phyloP scores from a whole-genome alignment of 1,140 invertebrate genomes.

The Halotydeus destructor region DNA sequence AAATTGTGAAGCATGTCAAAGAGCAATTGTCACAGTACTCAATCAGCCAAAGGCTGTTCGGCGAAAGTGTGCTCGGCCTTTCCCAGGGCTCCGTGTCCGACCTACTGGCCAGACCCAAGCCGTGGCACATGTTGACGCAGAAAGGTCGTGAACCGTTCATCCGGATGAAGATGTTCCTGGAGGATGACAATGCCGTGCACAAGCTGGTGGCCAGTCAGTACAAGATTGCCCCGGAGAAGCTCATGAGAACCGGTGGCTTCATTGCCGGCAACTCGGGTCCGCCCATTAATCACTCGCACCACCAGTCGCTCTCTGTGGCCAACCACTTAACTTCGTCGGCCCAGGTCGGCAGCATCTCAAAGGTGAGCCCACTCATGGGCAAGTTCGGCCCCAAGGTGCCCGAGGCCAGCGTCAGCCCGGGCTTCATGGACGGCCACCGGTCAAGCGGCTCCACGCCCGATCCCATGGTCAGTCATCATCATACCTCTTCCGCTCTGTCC shows the following conservation, averaged over 20 bases:
- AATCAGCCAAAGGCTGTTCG: constrained; percentile 92
- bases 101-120: constrained; percentile 75
- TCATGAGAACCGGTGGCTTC: constrained; percentile 81
- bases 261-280: constrained; percentile 28
- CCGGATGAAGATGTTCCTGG: constrained; percentile 92
- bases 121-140: constrained; percentile 92
- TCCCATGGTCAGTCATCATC: no score
- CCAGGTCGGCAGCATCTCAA: neutral
- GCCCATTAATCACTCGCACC: constrained; percentile 4
- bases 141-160: constrained; percentile 93
- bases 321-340: neutral
- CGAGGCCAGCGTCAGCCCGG: constrained; percentile 7
- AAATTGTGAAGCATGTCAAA: constrained; percentile 89
- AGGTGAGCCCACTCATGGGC: constrained; percentile 17
- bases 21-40: constrained; percentile 94
- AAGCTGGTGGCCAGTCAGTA: constrained; percentile 90
- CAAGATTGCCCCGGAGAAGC: constrained; percentile 85
- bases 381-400: constrained; percentile 14
- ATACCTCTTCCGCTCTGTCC: no score
- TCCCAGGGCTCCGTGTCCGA: constrained; percentile 91
- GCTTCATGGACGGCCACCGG: constrained; percentile 11
- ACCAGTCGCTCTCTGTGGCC: neutral
- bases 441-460: constrained; percentile 17
- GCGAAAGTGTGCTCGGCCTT: constrained; percentile 85
- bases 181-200: constrained; percentile 88